Conservation (phyloP, 2,888 invertebrate genomes). For the Callosobruchus maculatus region DNA sequence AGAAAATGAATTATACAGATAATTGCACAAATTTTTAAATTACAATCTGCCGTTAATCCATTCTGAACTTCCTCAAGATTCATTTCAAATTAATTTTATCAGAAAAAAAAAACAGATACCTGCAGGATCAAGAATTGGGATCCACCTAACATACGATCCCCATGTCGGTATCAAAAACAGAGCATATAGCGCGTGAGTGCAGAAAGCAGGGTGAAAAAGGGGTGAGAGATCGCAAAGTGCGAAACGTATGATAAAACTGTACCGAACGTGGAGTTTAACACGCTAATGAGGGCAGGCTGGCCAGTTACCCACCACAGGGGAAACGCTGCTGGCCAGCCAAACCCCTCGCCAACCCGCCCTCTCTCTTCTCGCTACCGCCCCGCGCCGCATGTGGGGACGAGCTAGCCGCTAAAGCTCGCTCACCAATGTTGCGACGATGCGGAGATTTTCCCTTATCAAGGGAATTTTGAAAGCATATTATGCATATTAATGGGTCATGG, state of each 20-base stretch:
- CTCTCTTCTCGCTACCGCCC: not conserved
- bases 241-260: constrained; percentile 49
- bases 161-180: not conserved
- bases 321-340: not conserved
- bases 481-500: too few relatives aligned
- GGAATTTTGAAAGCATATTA: too few relatives aligned
- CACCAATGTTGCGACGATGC: too few relatives aligned
- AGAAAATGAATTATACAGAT: too few relatives aligned
- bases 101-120: too few relatives aligned
- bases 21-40: too few relatives aligned
- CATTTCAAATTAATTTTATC: too few relatives aligned
- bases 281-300: constrained; percentile 51
- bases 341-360: not conserved
- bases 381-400: not conserved
- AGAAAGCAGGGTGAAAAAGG: not conserved
- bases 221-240: constrained; percentile 19
- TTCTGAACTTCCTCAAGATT: too few relatives aligned
- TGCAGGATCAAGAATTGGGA: too few relatives aligned
- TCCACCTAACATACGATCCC: not conserved
- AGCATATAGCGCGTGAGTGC: not conserved
- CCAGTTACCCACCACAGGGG: constrained; percentile 51
- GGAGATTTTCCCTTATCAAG: too few relatives aligned
- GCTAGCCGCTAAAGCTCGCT: too few relatives aligned
- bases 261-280: constrained; percentile 49
- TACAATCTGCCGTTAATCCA: too few relatives aligned